Conservation (phyloP, 2,113 vertebrate species). For the Burhinus oedicnemus region DNA sequence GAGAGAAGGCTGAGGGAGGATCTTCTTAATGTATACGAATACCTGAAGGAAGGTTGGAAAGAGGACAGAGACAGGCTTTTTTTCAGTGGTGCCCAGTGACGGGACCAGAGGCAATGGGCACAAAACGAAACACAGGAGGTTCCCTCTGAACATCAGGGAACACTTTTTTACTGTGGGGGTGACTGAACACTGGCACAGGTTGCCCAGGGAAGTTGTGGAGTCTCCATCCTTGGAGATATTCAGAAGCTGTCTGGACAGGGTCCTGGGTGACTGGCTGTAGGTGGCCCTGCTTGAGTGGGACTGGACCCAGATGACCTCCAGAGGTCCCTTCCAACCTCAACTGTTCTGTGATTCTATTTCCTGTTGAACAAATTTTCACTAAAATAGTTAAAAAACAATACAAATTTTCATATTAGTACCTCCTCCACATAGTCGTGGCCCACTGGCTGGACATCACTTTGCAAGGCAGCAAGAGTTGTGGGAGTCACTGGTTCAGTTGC, state of each 20-base stretch:
- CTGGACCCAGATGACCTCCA: background rate
- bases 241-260: background rate
- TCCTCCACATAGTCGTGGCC: conserved; percentile 98
- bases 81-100: background rate
- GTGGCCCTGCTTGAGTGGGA: background rate
- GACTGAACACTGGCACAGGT: background rate
- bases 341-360: background rate
- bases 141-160: background rate
- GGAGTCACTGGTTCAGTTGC: conserved; percentile 83
- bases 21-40: background rate
- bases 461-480: conserved; percentile 88
- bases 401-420: conserved; percentile 72
- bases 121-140: background rate
- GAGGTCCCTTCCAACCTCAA: background rate
- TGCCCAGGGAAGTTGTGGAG: background rate
- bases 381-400: background rate
- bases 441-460: conserved; percentile 96
- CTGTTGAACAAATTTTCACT: background rate
- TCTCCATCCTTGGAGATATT: background rate
- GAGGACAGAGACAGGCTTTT: background rate
- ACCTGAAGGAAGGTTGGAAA: background rate
- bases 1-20: background rate
- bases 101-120: background rate
- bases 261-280: background rate
- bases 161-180: background rate